These are phyloP conservation scores for Tetragnatha versicolor DNA, from an alignment of 1,140 invertebrate species.

Conservation along the genomic window DNA sequence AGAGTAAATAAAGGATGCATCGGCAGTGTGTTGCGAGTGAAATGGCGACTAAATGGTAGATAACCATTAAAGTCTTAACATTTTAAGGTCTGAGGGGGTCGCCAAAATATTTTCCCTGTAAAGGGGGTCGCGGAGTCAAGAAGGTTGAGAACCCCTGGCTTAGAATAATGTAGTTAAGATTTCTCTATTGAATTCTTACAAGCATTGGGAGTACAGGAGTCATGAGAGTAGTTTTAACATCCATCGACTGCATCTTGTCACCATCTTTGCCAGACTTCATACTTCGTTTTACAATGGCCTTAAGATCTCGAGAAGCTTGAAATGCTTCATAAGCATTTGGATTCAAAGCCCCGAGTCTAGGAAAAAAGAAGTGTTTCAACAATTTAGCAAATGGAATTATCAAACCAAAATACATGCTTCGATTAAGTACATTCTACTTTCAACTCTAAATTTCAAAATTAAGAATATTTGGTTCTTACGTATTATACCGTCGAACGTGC, in stretches of 20 bases:
- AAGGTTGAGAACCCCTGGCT: too few species aligned
- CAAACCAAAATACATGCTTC: neutral
- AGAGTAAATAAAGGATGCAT: too few species aligned
- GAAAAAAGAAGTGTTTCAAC: slow-evolving; percentile 30
- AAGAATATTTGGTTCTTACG: too few species aligned
- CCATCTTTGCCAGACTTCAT: slow-evolving; percentile 69
- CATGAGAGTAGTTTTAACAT: slow-evolving; percentile 72
- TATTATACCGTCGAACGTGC: too few species aligned
- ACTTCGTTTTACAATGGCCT: slow-evolving; percentile 68
- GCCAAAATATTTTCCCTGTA: too few species aligned
- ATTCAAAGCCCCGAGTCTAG: slow-evolving; percentile 78
- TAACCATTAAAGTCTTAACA: too few species aligned
- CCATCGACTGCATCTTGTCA: slow-evolving; percentile 59
- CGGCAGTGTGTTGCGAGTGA: too few species aligned
- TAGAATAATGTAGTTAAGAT: too few species aligned
- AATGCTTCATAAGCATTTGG: slow-evolving; percentile 85
- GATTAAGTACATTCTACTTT: neutral
- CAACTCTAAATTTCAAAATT: neutral
- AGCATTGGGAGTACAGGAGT: slow-evolving; percentile 92
- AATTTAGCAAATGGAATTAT: neutral
- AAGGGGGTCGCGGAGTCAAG: too few species aligned
- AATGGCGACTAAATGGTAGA: too few species aligned
- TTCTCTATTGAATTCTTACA: too few species aligned
- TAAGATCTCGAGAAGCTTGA: slow-evolving; percentile 81
- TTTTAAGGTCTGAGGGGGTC: too few species aligned